These are phyloP conservation scores for Lota lota DNA, from an alignment of 2,113 vertebrate genomes.

Conservation along the genomic window DNA sequence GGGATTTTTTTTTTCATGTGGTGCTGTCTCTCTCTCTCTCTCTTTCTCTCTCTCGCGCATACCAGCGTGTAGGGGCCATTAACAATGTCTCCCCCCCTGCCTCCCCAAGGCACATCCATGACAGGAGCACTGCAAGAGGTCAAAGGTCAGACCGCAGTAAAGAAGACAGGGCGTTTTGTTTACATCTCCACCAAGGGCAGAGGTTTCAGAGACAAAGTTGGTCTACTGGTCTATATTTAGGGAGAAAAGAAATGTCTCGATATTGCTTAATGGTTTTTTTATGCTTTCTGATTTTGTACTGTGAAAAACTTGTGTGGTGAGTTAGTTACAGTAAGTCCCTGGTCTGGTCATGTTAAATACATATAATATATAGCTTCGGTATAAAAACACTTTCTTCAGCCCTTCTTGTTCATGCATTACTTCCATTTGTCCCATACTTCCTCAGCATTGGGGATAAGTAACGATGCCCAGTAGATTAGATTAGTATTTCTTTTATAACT, in stretches of 20 bases:
- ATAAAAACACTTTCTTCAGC: neutral
- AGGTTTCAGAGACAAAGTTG: constrained; percentile 5
- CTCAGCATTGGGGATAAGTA: neutral
- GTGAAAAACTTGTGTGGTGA: neutral
- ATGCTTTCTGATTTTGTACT: neutral
- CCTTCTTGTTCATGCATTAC: neutral
- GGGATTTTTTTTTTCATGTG: constrained; percentile 23
- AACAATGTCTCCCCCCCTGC: constrained; percentile 38
- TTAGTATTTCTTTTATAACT: neutral
- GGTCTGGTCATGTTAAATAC: constrained; percentile 4
- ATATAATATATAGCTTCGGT: neutral
- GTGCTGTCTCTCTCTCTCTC: constrained; percentile 37
- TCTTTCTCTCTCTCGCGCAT: constrained; percentile 52
- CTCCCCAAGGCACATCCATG: constrained; percentile 30
- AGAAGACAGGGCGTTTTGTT: constrained; percentile 35
- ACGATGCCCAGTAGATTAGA: too few species aligned
- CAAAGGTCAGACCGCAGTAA: constrained; percentile 35
- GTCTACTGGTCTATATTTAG: neutral
- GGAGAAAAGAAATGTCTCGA: too few species aligned
- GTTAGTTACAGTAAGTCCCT: neutral
- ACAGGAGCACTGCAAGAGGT: constrained; percentile 38
- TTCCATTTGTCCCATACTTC: neutral
- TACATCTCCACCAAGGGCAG: constrained; percentile 32
- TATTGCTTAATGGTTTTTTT: neutral
- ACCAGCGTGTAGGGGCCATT: constrained; percentile 50